phyloP scores from a whole-genome alignment of 2,888 invertebrate species.

The Entomobrya proxima region DNA sequence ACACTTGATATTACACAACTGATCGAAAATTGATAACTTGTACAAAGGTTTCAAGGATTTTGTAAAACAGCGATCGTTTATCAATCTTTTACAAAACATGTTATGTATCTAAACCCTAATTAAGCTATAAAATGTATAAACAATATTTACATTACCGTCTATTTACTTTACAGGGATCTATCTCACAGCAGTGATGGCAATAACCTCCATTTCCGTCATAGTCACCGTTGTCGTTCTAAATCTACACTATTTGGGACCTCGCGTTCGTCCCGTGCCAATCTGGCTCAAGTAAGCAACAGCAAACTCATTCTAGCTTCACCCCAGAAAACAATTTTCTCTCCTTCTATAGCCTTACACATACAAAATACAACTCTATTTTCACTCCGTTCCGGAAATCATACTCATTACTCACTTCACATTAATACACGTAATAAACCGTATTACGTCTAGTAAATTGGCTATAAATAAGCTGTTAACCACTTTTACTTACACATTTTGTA shows the following conservation, averaged over 20 bases:
- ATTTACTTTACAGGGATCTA: conserved; percentile 79
- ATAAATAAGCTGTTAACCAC: conserved; percentile 1
- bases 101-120: no score
- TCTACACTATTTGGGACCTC: conserved; percentile 80
- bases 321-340: neutral
- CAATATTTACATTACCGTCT: no score
- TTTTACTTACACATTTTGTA: neutral
- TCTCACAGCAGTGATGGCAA: conserved; percentile 80
- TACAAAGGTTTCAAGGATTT: no score
- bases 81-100: no score
- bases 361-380: neutral
- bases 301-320: neutral
- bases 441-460: conserved; percentile 23
- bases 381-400: neutral
- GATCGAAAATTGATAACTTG: no score
- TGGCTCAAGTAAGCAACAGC: conserved; percentile 77
- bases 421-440: neutral
- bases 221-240: conserved; percentile 81
- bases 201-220: conserved; percentile 80
- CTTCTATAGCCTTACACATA: neutral
- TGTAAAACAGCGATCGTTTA: no score
- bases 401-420: conserved; percentile 1
- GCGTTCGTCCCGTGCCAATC: conserved; percentile 78
- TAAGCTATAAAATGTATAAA: no score
- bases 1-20: no score